Evolutionary conservation across 1,140 invertebrate species (phyloP).

Genomic region (Meloidogyne hapla): DNA sequence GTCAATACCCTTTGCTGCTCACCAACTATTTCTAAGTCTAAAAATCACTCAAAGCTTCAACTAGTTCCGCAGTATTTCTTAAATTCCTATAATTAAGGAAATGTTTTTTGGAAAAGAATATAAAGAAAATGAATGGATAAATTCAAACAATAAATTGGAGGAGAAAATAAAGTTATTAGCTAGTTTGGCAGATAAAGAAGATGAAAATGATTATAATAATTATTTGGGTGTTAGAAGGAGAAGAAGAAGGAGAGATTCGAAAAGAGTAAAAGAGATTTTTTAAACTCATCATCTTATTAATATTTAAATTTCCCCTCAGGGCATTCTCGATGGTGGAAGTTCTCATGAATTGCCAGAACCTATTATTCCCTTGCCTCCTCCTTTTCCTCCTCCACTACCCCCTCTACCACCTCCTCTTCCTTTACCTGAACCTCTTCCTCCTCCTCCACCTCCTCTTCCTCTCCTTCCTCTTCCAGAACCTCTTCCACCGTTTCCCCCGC

Average conservation of each 20-base stretch:
- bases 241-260: background rate
- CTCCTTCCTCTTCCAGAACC: background rate
- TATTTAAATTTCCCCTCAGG: too few species aligned
- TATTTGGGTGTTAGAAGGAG: background rate
- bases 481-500: background rate
- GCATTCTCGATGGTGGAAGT: background rate
- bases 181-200: background rate
- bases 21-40: too few species aligned
- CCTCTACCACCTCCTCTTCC: background rate
- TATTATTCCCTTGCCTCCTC: background rate
- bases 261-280: too few species aligned
- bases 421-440: background rate
- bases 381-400: background rate
- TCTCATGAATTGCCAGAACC: background rate
- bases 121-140: background rate
- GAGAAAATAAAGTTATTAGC: conserved; percentile 4
- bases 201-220: too few species aligned
- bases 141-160: background rate
- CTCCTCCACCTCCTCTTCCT: background rate
- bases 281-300: too few species aligned
- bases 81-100: background rate
- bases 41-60: too few species aligned
- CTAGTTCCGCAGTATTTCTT: too few species aligned
- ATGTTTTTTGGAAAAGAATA: background rate
- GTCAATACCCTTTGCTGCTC: too few species aligned